phyloP scores from a whole-genome alignment of 2,797 vertebrate genomes.

The Myotis vivesi region DNA sequence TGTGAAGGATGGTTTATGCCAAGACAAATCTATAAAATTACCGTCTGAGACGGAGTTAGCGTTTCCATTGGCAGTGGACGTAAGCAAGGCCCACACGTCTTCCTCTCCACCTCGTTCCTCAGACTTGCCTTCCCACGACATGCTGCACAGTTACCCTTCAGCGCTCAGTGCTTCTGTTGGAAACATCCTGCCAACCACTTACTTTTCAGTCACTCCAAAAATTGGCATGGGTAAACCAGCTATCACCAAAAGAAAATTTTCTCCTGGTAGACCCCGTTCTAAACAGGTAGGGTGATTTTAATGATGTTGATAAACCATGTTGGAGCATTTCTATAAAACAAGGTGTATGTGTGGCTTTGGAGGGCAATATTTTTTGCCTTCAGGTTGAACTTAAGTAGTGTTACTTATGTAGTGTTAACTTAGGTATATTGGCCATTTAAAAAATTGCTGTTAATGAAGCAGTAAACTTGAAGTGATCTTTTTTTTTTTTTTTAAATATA shows the following conservation, averaged over 20 bases:
- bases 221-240: conserved; percentile 98
- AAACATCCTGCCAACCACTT: conserved; percentile 88
- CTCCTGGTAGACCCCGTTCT: conserved; percentile 94
- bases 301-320: not conserved
- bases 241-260: conserved; percentile 97
- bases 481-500: no score
- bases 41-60: conserved; percentile 80
- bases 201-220: conserved; percentile 94
- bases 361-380: not conserved
- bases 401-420: not conserved
- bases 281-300: conserved; percentile 90
- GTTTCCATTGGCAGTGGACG: conserved; percentile 61
- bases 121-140: conserved; percentile 84
- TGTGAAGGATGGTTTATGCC: conserved; percentile 83
- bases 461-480: not conserved
- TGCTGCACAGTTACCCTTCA: conserved; percentile 77
- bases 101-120: conserved; percentile 77
- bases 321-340: not conserved
- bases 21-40: conserved; percentile 87
- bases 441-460: not conserved
- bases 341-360: not conserved
- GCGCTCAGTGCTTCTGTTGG: conserved; percentile 77
- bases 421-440: not conserved
- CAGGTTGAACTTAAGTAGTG: not conserved
- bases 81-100: conserved; percentile 77